Percentiles rank a stretch among this genome's conserved stretches.
Conservation (phyloP, 2,113 vertebrate species). For the Candoia aspera region DNA sequence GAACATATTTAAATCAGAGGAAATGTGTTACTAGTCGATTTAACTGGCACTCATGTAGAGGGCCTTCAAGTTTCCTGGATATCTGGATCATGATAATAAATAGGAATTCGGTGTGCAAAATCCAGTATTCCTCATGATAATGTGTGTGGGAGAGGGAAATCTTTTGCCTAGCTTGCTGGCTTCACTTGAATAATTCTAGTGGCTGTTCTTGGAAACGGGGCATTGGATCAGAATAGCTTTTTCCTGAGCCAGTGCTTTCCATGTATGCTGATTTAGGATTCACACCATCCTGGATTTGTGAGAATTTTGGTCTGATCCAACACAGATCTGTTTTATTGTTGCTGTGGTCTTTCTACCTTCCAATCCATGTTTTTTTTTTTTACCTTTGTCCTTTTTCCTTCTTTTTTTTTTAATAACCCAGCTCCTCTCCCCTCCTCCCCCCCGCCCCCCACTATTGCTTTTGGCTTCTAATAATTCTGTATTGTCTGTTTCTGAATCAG, state of each 20-base stretch:
- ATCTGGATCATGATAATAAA: not conserved
- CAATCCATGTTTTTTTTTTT: not conserved
- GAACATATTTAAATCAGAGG: not conserved
- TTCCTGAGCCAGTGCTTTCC: too few relatives aligned
- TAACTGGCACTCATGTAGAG: not conserved
- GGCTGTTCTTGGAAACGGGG: not conserved
- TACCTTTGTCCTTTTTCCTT: too few relatives aligned
- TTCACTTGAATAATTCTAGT: not conserved
- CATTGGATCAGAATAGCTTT: not conserved
- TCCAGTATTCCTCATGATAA: not conserved
- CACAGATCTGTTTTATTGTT: not conserved
- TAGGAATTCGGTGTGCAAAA: not conserved
- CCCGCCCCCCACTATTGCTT: accelerated
- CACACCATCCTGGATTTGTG: not conserved
- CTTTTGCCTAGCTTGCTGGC: not conserved
- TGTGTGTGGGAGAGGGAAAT: too few relatives aligned
- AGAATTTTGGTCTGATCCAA: not conserved
- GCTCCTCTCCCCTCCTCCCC: not conserved
- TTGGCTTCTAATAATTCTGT: conserved; percentile 38
- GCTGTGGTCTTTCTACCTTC: not conserved
- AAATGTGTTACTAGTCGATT: not conserved
- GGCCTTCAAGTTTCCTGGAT: not conserved
- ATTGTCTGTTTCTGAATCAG: conserved; percentile 70
- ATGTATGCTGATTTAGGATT: not conserved
- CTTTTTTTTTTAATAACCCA: not conserved